Evolutionary conservation across 2,113 vertebrate species (phyloP), one percentile per base, ranked within the genome.

Genomic region (Cygnus atratus): DNA sequence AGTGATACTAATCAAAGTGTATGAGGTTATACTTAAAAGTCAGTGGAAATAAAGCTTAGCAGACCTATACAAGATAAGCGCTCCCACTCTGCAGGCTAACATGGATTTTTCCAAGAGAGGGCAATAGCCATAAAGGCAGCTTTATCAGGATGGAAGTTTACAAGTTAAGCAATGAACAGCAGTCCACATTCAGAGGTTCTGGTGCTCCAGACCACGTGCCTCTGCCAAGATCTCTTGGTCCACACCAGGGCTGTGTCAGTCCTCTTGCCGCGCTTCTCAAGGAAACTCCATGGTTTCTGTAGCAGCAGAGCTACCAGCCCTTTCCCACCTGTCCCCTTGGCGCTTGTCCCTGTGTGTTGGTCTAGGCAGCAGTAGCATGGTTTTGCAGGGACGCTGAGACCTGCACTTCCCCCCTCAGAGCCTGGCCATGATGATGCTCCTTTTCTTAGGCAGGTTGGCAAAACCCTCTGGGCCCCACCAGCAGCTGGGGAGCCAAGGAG

Each of bases 281-380:
- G 55, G n/a, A 70, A 74, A 6, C 9, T 41, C 7, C n/a, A 55
- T 19, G 25, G 4, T 31, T 90, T 62, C 48, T 76, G 16, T n/a
- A 76, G 54, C 1, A 2, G 15, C 70, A 77, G 54, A 85, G 55
- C 18, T 22, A 5, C 5, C 13, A 10, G 41, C 11, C 1, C 7
- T 75, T 71, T 18, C 57, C 57, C 0, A 0, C 2, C 31, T 26
- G 26, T 90, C 48, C 54, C 25, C 15, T 79, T 10, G 1, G 13
- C 28, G 13, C 33, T 44, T 1, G 1, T 3, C 2, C 4, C 41
- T 25, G 21, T 1, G 0, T 3, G 1, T 7, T 29, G 25, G 19
- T 70, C 25, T 61, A 21, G 39, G 15, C 62, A 87, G 28, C 10
- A 48, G 43, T 1, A 48, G 5, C 3, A 10, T 0, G 3, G 21